Evolutionary conservation across 2,113 vertebrate species (phyloP).

Genomic region (Sylvia atricapilla): DNA sequence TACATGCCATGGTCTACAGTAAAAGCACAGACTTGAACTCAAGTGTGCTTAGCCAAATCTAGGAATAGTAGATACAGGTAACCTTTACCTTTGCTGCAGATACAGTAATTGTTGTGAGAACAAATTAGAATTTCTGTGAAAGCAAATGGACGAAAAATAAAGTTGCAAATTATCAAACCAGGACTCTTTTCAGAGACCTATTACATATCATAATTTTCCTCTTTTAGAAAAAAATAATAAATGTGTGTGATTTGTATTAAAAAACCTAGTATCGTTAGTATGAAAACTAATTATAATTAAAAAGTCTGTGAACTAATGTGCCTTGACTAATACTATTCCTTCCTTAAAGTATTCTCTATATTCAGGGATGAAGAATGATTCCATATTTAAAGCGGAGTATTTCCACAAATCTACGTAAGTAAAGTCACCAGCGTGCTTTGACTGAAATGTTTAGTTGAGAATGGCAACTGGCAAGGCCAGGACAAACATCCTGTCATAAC

Average conservation of each 20-base stretch:
- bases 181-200: not conserved
- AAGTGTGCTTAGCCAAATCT: not conserved
- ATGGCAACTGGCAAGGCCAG: not conserved
- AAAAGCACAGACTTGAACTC: not conserved
- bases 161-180: not conserved
- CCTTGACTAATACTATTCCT: not conserved
- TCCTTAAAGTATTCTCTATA: not conserved
- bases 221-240: not conserved
- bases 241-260: rapidly evolving
- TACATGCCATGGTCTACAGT: not conserved
- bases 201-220: not conserved
- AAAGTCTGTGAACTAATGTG: not conserved
- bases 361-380: not conserved
- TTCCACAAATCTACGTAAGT: not conserved
- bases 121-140: not conserved
- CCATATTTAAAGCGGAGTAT: rapidly evolving
- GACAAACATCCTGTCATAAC: not conserved
- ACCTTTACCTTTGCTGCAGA: not conserved
- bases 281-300: not conserved
- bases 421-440: not conserved
- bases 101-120: not conserved
- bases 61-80: not conserved
- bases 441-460: not conserved
- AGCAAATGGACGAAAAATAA: not conserved
- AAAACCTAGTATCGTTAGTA: rapidly evolving